Evolutionary conservation across 2,888 invertebrate genomes (phyloP).

Genomic region (Amiota minor): DNA sequence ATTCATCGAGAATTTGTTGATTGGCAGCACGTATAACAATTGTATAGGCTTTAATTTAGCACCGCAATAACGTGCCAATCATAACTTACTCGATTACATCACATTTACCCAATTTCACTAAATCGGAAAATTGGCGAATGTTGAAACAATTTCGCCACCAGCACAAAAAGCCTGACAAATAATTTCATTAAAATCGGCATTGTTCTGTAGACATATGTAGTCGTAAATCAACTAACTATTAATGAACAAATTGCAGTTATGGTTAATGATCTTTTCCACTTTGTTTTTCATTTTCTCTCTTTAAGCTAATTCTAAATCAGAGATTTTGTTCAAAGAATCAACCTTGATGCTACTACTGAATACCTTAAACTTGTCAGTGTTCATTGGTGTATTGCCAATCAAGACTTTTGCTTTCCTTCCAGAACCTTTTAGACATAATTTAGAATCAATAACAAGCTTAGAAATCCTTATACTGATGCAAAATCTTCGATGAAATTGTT

Average conservation of each 20-base stretch:
- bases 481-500: slow-evolving; percentile 97
- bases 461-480: slow-evolving; percentile 96
- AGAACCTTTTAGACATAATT: slow-evolving; percentile 94
- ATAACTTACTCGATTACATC: slow-evolving; percentile 94
- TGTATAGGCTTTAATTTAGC: slow-evolving; percentile 95
- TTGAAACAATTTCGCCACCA: slow-evolving; percentile 98
- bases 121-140: slow-evolving; percentile 95
- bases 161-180: slow-evolving; percentile 97
- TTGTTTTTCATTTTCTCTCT: slow-evolving; percentile 99
- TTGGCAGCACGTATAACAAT: slow-evolving; percentile 98
- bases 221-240: slow-evolving; percentile 99
- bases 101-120: slow-evolving; percentile 94
- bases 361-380: slow-evolving; percentile 99
- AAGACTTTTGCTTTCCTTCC: slow-evolving; percentile 98
- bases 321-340: slow-evolving; percentile 94
- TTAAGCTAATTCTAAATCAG: slow-evolving; percentile 97
- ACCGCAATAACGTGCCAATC: slow-evolving; percentile 96
- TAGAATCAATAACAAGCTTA: slow-evolving; percentile 95
- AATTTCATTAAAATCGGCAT: slow-evolving; percentile 98
- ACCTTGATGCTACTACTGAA: slow-evolving; percentile 97
- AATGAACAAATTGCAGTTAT: slow-evolving; percentile 97
- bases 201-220: slow-evolving; percentile 99
- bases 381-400: slow-evolving; percentile 99
- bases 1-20: slow-evolving; percentile 98
- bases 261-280: slow-evolving; percentile 94